phyloP scores from a whole-genome alignment of 2,888 invertebrate species.

The Apotomis capreana region DNA sequence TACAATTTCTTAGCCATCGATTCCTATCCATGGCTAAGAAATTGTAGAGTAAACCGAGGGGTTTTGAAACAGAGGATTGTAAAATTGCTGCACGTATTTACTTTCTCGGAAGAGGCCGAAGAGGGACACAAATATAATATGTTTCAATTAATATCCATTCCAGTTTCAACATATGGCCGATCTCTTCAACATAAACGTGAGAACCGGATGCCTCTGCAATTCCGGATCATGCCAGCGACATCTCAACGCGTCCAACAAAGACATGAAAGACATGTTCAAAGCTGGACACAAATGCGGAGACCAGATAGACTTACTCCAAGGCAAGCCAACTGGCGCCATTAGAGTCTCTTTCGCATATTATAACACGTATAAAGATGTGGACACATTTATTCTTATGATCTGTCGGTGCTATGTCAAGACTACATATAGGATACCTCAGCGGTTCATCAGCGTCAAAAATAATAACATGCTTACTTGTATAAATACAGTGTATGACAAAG shows the following conservation, averaged over 20 bases:
- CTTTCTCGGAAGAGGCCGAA: no score
- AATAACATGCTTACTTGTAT: constrained; percentile 45
- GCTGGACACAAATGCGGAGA: constrained; percentile 97
- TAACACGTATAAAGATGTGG: constrained; percentile 89
- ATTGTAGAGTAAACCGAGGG: no score
- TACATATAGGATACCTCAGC: constrained; percentile 60
- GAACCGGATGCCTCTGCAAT: constrained; percentile 99
- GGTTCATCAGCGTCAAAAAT: constrained; percentile 50
- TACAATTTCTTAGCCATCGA: no score
- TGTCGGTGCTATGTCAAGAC: constrained; percentile 87
- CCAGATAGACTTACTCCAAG: constrained; percentile 91
- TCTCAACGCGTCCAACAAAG: constrained; percentile 86
- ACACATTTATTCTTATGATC: constrained; percentile 89
- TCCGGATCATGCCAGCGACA: constrained; percentile 96
- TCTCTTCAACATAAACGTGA: constrained; percentile 91
- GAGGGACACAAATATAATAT: constrained; percentile 3
- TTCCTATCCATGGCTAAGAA: no score
- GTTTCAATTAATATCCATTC: constrained; percentile 44
- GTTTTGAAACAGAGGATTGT: no score
- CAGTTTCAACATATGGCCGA: constrained; percentile 95
- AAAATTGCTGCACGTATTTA: no score
- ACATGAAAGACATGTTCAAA: constrained; percentile 90
- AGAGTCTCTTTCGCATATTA: constrained; percentile 96
- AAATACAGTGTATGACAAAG: constrained; percentile 48
- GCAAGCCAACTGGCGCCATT: constrained; percentile 95